Evolutionary conservation across 2,113 vertebrate species (phyloP), one percentile per base, ranked within the genome.

Genomic region (Salvator merianae): DNA sequence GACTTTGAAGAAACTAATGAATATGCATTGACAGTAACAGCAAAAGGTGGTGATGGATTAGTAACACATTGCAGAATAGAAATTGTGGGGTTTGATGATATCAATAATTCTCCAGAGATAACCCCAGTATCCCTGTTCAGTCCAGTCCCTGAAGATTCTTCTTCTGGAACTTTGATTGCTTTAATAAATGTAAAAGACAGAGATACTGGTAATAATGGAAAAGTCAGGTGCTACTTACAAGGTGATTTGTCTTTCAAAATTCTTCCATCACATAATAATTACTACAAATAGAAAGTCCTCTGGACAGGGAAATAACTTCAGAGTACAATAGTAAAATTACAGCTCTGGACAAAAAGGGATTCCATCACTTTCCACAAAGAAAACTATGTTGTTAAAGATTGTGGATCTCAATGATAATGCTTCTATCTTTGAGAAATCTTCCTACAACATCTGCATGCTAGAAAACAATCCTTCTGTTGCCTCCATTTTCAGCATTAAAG

Each of bases 51-150:
- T 2, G 96, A 95, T 2, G 94, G 95, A 0, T 86, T 94, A 20
- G 84, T 91, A 0, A 94, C 94, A 81, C 90, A 95, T 0, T 94
- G 95, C 70, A 95, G 96, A 82, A 88, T 97, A 1, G 84, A 93
- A 0, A 90, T 97, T 10, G 93, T 94, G 47, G 86, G 96, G 0
- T 43, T 92, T 8, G 96, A 96, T 84, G 81, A 94, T 8, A 97
- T 96, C 91, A 96, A 97, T 81, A 96, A 97, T 72, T 8, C 91
- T 3, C 96, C 94, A 14, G 88, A 88, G 32, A 85, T 95, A 26
- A 90, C 83, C 2, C 68, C 94, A 1, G 94, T 88, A 62, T 94
- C 94, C 53, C 84, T 92, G 5, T 94, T 89, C 14, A 87, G 83
- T 47, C 78, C 82, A 63, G 72, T 94, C 9, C 78, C 90, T 10